Evolutionary conservation across 1,140 invertebrate species (phyloP).

Genomic region (Bombus sylvicola): DNA sequence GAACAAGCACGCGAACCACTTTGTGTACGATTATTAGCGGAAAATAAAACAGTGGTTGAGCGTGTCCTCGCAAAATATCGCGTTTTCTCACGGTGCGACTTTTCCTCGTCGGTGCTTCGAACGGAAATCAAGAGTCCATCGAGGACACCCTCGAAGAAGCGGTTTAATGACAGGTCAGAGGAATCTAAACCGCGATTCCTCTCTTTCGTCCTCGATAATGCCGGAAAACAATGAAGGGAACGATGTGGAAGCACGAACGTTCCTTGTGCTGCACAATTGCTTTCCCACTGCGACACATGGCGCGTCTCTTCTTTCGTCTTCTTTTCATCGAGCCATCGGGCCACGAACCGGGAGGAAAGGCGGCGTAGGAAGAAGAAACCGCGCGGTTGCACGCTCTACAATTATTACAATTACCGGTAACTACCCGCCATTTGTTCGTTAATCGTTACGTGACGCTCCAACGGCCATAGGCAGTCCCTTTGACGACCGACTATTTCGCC

Average conservation of each 20-base stretch:
- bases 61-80: slow-evolving; percentile 62
- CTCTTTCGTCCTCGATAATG: slow-evolving; percentile 60
- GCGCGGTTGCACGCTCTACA: slow-evolving; percentile 66
- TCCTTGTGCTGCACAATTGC: slow-evolving; percentile 57
- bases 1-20: slow-evolving; percentile 45
- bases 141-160: slow-evolving; percentile 73
- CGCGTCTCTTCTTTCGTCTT: slow-evolving; percentile 56
- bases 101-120: slow-evolving; percentile 55
- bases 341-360: slow-evolving; percentile 2
- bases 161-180: slow-evolving; percentile 74
- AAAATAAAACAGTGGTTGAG: not conserved
- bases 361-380: slow-evolving; percentile 63
- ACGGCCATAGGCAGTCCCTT: slow-evolving; percentile 58
- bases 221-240: slow-evolving; percentile 75
- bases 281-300: slow-evolving; percentile 76
- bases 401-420: slow-evolving; percentile 82
- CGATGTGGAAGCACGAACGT: slow-evolving; percentile 45
- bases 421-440: slow-evolving; percentile 80
- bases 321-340: slow-evolving; percentile 41
- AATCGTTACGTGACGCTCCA: slow-evolving; percentile 77
- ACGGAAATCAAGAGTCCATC: slow-evolving; percentile 67
- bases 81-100: slow-evolving; percentile 75
- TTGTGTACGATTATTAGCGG: not conserved
- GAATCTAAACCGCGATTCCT: slow-evolving; percentile 75
- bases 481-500: slow-evolving; percentile 55